Evolutionary conservation across 2,797 vertebrate species (phyloP), one percentile per base, ranked within the genome.

Genomic region (Falco berigora): DNA sequence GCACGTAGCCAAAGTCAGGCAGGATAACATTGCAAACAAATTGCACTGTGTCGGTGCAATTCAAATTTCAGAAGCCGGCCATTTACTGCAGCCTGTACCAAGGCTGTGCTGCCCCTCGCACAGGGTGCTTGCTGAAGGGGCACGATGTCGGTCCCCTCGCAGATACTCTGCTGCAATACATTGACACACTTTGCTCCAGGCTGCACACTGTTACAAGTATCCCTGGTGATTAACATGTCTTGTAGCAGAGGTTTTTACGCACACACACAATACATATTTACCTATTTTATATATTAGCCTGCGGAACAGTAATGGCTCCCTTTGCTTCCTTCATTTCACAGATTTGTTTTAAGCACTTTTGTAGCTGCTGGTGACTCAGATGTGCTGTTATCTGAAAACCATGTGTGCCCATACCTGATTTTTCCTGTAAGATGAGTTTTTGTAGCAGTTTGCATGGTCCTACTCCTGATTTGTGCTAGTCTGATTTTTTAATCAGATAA

Each of bases 121-220:
- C 47, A 5, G 2, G 12, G 55, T 28, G 32, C n/a, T 22, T 17
- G 5, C 14, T 8, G 13, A 61, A 38, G 25, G 27, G 16, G 7
- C 32, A 5, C 3, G 4, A 8, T 9, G 2, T 5, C 25, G 3
- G 14, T 10, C 49, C 18, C 12, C 62, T 30, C 32, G 18, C 66
- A 32, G 24, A 4, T 14, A 6, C 24, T 44, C n/a, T 22, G 5
- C 18, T 27, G 28, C 47, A 4, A 9, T 19, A 23, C 53, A 23
- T 49, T 23, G 42, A 6, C 20, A 11, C 44, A 0, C 23, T 27
- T 34, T 18, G 16, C 22, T 16, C 25, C 23, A 9, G 5, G 1
- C 63, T 27, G 27, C 59, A 10, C 28, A 0, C 50, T 10, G 12
- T 4, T 8, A 4, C 0, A 0, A 22, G 2, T 8, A 4, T 10